Conservation (phyloP, 2,888 invertebrate genomes). For the Lomographa bimaculata region DNA sequence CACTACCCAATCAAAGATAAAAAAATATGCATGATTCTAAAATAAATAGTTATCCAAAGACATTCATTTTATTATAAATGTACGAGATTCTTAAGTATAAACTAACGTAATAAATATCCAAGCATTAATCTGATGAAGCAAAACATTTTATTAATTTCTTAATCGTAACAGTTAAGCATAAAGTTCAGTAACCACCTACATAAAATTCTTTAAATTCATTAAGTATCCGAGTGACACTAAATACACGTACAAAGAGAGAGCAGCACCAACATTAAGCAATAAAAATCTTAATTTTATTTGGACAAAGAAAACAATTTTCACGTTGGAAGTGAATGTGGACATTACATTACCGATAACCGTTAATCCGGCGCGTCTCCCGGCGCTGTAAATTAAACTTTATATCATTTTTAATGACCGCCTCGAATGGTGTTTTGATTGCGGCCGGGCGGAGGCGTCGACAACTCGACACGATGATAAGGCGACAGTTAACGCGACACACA, state of each 20-base stretch:
- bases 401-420: slow-evolving; percentile 79
- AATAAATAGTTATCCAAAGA: no score
- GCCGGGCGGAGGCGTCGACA: slow-evolving; percentile 82
- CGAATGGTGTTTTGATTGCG: slow-evolving; percentile 83
- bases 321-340: slow-evolving; percentile 59
- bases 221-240: slow-evolving; percentile 32
- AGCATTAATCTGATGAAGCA: slow-evolving; percentile 16
- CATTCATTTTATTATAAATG: no score
- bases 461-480: slow-evolving; percentile 80
- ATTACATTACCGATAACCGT: slow-evolving; percentile 74
- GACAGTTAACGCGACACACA: slow-evolving; percentile 72
- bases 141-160: slow-evolving; percentile 35
- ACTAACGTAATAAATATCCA: slow-evolving; percentile 11
- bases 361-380: slow-evolving; percentile 63
- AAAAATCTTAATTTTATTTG: slow-evolving; percentile 58
- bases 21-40: no score
- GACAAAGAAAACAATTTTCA: slow-evolving; percentile 71
- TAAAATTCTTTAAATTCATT: slow-evolving; percentile 31
- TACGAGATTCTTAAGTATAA: no score
- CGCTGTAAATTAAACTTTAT: slow-evolving; percentile 81
- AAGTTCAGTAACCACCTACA: slow-evolving; percentile 30
- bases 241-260: slow-evolving; percentile 35
- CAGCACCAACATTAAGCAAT: slow-evolving; percentile 46
- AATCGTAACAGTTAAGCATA: slow-evolving; percentile 31
- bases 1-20: no score